A percentile compares a stretch with the other conserved stretches of the same genome.
These are phyloP conservation scores for Agrypnus murinus DNA, from an alignment of 2,888 invertebrate genomes.

Conservation along the genomic window DNA sequence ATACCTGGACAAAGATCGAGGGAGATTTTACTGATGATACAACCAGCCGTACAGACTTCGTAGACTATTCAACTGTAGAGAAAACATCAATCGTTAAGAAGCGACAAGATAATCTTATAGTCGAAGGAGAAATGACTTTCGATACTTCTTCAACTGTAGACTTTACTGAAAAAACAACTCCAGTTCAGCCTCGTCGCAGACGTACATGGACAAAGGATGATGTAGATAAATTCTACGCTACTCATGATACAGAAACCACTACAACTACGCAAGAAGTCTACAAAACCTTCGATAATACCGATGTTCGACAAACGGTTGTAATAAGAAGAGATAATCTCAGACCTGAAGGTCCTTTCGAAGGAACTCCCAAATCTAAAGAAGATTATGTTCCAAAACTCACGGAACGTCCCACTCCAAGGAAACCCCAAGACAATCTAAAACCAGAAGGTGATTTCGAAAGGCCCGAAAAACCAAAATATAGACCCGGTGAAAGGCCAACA, in stretches of 20 bases:
- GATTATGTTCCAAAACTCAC: slow-evolving; percentile 68
- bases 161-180: slow-evolving; percentile 76
- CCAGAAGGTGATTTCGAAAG: slow-evolving; percentile 72
- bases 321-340: slow-evolving; percentile 72
- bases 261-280: slow-evolving; percentile 83
- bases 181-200: slow-evolving; percentile 75
- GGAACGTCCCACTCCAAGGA: slow-evolving; percentile 68
- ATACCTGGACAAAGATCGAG: slow-evolving; percentile 86
- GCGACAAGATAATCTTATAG: slow-evolving; percentile 79
- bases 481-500: slow-evolving; percentile 68
- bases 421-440: slow-evolving; percentile 70
- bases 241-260: slow-evolving; percentile 73
- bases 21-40: slow-evolving; percentile 83
- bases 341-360: slow-evolving; percentile 73
- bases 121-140: slow-evolving; percentile 81
- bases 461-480: slow-evolving; percentile 60
- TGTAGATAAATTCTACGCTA: slow-evolving; percentile 80
- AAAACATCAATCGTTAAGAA: slow-evolving; percentile 76
- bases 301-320: slow-evolving; percentile 71
- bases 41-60: slow-evolving; percentile 79
- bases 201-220: slow-evolving; percentile 84
- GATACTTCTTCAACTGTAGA: slow-evolving; percentile 79
- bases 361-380: slow-evolving; percentile 70
- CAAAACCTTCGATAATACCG: slow-evolving; percentile 76
- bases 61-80: slow-evolving; percentile 77